Evolutionary conservation across 2,113 vertebrate species (phyloP).

Genomic region (Thymallus thymallus): DNA sequence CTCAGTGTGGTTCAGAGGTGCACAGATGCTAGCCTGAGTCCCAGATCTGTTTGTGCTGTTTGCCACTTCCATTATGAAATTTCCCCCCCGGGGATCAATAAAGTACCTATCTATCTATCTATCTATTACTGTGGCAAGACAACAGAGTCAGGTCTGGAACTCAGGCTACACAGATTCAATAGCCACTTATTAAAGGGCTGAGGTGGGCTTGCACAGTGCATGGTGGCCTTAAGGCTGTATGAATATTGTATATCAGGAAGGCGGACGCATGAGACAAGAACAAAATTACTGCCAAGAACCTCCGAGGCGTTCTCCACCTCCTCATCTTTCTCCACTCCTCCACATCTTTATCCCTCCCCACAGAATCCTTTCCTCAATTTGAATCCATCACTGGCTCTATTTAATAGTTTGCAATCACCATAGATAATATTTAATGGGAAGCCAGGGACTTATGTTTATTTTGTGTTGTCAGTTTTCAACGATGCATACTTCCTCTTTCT

Average conservation of each 20-base stretch:
- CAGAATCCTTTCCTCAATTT: slow-evolving; percentile 2
- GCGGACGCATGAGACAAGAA: slow-evolving; percentile 12
- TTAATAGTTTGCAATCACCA: slow-evolving; percentile 18
- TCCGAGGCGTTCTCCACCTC: slow-evolving; percentile 23
- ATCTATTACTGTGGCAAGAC: too few species aligned
- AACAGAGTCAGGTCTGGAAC: background rate
- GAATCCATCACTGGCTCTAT: slow-evolving; percentile 10
- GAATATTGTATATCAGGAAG: slow-evolving; percentile 33
- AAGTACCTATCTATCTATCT: too few species aligned
- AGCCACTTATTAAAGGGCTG: slow-evolving; percentile 34
- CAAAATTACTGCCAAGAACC: slow-evolving; percentile 16
- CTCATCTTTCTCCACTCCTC: slow-evolving; percentile 4
- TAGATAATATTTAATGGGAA: background rate
- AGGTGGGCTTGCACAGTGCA: slow-evolving; percentile 24
- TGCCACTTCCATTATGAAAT: too few species aligned
- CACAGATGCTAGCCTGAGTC: slow-evolving; percentile 6
- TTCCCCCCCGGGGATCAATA: too few species aligned
- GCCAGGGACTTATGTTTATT: background rate
- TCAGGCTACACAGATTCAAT: slow-evolving; percentile 21
- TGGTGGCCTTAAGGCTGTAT: slow-evolving; percentile 24
- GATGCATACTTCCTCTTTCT: background rate
- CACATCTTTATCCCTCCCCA: slow-evolving; percentile 8
- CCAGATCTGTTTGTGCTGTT: too few species aligned
- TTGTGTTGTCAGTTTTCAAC: background rate
- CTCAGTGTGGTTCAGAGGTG: background rate